Evolutionary conservation across 2,888 invertebrate genomes (phyloP).

Genomic region (Papilio gigon): DNA sequence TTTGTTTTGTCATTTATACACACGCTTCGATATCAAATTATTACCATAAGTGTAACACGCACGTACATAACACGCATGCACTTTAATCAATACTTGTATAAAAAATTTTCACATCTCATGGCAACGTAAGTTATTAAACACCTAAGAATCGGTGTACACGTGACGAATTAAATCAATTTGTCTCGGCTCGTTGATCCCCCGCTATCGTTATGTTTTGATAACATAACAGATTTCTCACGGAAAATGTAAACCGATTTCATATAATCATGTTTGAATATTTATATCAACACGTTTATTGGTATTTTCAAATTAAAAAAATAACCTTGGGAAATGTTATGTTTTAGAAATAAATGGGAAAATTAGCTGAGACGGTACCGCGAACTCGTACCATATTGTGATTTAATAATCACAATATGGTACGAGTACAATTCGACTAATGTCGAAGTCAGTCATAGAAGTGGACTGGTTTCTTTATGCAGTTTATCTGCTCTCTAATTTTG

Average conservation of each 20-base stretch:
- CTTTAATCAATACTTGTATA: slow-evolving; percentile 24
- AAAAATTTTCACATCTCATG: slow-evolving; percentile 17
- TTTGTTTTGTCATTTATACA: background rate
- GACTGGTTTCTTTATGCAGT: background rate
- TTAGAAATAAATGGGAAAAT: too few relatives aligned
- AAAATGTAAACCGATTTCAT: slow-evolving; percentile 22
- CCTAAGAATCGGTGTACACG: background rate
- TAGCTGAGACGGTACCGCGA: too few relatives aligned
- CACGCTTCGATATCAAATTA: background rate
- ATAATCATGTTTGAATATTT: background rate
- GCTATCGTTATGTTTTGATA: slow-evolving; percentile 20
- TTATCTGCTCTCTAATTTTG: slow-evolving; percentile 10
- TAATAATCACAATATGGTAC: too few relatives aligned
- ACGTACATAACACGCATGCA: slow-evolving; percentile 7
- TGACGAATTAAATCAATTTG: slow-evolving; percentile 24
- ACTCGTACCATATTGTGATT: too few relatives aligned
- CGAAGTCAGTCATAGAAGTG: too few relatives aligned
- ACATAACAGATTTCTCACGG: slow-evolving; percentile 18
- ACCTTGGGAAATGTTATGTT: too few relatives aligned
- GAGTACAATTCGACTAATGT: too few relatives aligned
- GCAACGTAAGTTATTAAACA: slow-evolving; percentile 13
- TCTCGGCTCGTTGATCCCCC: slow-evolving; percentile 38
- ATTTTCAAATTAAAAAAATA: background rate
- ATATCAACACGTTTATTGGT: background rate
- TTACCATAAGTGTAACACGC: slow-evolving; percentile 20